phyloP scores from a whole-genome alignment of 1,140 invertebrate species.

The Brachionus paranguensis region DNA sequence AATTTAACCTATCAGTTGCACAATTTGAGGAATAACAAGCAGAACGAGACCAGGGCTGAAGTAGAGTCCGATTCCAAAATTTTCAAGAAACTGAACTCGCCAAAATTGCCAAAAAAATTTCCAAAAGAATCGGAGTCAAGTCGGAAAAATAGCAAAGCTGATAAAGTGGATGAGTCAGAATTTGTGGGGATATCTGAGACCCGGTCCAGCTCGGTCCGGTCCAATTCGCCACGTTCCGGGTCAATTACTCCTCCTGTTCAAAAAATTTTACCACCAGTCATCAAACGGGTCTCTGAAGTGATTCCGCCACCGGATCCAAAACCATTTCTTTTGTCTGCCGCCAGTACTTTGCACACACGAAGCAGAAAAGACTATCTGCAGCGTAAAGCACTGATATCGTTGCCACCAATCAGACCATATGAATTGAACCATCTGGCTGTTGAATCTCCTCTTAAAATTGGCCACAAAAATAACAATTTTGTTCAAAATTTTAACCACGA shows the following conservation, averaged over 20 bases:
- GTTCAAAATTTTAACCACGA: background rate
- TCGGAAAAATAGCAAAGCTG: background rate
- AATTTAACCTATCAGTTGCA: conserved; percentile 33
- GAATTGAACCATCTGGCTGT: conserved; percentile 18
- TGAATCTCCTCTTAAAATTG: conserved; percentile 17
- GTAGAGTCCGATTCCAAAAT: background rate
- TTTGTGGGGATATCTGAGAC: background rate
- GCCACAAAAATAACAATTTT: background rate
- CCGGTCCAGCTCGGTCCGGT: background rate
- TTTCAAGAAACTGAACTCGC: background rate
- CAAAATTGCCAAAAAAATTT: background rate
- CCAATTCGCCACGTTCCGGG: background rate
- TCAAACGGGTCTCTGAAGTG: background rate
- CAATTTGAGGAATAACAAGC: background rate
- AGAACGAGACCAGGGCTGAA: background rate
- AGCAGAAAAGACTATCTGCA: conserved; percentile 6
- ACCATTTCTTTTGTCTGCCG: background rate
- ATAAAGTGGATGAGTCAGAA: background rate
- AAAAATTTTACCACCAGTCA: conserved; percentile 27
- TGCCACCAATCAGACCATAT: conserved; percentile 31
- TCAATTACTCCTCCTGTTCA: conserved; percentile 13
- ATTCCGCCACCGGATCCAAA: conserved; percentile 24
- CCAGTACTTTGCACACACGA: background rate
- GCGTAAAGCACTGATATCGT: conserved; percentile 11
- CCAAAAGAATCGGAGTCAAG: background rate